Evolutionary conservation across 2,113 vertebrate genomes (phyloP).

Genomic region (Tupaia chinensis): DNA sequence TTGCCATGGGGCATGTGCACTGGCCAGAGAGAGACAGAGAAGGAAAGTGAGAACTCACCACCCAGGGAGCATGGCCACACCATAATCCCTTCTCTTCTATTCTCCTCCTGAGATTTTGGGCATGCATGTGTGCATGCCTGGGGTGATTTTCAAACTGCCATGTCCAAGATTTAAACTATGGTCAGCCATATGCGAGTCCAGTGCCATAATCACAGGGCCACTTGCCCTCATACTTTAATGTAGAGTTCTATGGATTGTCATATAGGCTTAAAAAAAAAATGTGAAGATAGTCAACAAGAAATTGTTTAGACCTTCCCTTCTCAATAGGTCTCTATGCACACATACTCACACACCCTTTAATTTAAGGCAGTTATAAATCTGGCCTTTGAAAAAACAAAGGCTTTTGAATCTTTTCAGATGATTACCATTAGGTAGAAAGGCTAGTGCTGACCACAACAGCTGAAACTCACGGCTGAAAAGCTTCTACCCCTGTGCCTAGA

Average conservation of each 20-base stretch:
- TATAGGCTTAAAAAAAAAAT: constrained; percentile 21
- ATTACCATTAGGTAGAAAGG: not conserved
- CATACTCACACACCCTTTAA: not conserved
- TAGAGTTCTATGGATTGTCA: not conserved
- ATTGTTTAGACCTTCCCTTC: not conserved
- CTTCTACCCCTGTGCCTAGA: not conserved
- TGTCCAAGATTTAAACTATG: too few relatives aligned
- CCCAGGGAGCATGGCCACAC: too few relatives aligned
- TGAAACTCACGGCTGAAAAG: not conserved
- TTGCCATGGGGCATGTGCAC: too few relatives aligned
- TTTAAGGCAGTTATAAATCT: not conserved
- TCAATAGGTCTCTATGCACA: not conserved
- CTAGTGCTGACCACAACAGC: not conserved
- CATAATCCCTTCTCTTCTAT: too few relatives aligned
- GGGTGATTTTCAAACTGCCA: too few relatives aligned
- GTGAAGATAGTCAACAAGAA: constrained; percentile 10
- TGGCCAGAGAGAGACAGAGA: too few relatives aligned
- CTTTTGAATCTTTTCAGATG: not conserved
- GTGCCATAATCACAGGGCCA: too few relatives aligned
- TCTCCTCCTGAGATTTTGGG: too few relatives aligned
- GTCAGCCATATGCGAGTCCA: too few relatives aligned
- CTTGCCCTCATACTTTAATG: not conserved
- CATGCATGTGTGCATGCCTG: too few relatives aligned
- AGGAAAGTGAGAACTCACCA: too few relatives aligned
- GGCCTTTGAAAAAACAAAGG: not conserved